Evolutionary conservation across 2,797 vertebrate genomes (phyloP).

Genomic region (Trematomus bernacchii): DNA sequence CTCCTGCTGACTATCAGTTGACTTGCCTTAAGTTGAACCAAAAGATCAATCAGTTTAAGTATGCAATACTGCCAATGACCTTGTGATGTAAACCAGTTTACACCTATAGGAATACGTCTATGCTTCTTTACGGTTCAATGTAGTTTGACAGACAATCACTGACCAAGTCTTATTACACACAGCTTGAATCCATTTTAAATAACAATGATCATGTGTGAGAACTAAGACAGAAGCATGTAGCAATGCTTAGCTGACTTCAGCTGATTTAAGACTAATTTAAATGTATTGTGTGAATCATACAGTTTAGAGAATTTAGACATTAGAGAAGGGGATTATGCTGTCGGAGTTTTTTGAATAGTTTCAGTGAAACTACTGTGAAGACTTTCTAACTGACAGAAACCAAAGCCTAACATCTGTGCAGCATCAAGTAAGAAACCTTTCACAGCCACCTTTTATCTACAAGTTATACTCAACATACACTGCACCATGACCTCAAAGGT

Average conservation of each 20-base stretch:
- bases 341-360: background rate
- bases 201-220: background rate
- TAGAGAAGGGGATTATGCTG: background rate
- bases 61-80: background rate
- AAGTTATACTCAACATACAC: background rate
- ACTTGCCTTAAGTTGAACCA: background rate
- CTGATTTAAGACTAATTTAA: background rate
- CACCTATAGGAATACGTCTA: too few relatives aligned
- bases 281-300: background rate
- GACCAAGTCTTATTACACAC: background rate
- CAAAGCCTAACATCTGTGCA: background rate
- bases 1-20: background rate
- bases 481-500: background rate
- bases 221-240: background rate
- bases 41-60: slow-evolving; percentile 1
- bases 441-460: background rate
- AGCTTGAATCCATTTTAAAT: background rate
- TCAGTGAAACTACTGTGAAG: background rate
- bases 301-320: background rate
- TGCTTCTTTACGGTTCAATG: background rate
- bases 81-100: background rate
- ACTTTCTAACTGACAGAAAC: slow-evolving; percentile 8
- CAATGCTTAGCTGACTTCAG: background rate
- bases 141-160: background rate
- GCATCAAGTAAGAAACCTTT: background rate